Evolutionary conservation across 2,113 vertebrate genomes (phyloP).

Genomic region (Stigmatopora nigra): DNA sequence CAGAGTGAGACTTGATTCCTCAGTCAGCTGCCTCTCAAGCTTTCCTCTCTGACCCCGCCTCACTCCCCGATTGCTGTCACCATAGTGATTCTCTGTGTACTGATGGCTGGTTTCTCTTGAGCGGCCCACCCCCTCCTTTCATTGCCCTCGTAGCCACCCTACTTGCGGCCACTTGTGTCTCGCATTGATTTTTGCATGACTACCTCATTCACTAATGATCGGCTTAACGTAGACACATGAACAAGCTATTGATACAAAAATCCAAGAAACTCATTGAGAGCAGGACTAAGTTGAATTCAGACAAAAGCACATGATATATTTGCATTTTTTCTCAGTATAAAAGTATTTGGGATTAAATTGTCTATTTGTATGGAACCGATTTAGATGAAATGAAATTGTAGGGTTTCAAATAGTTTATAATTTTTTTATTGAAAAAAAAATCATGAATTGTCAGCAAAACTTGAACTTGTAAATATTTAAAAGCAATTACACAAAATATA

Average conservation of each 20-base stretch:
- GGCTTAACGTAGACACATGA: slow-evolving; percentile 38
- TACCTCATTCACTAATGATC: slow-evolving; percentile 52
- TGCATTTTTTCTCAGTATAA: too few relatives aligned
- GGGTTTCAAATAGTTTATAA: too few relatives aligned
- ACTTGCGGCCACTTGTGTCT: slow-evolving; percentile 38
- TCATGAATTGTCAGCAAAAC: too few relatives aligned
- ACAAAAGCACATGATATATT: not conserved
- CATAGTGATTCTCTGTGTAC: slow-evolving; percentile 74
- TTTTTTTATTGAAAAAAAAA: too few relatives aligned
- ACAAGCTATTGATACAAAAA: slow-evolving; percentile 45
- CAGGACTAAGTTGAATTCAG: not conserved
- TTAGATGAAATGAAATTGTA: too few relatives aligned
- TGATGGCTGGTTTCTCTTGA: slow-evolving; percentile 29
- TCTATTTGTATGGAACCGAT: too few relatives aligned
- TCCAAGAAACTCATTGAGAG: slow-evolving; percentile 6
- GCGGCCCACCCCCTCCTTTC: not conserved
- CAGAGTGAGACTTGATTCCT: slow-evolving; percentile 68
- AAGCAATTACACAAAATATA: too few relatives aligned
- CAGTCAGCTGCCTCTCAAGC: slow-evolving; percentile 72
- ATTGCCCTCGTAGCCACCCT: slow-evolving; percentile 17
- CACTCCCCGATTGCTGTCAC: slow-evolving; percentile 72
- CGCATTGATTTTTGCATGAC: slow-evolving; percentile 62
- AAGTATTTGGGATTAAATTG: too few relatives aligned
- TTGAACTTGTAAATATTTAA: too few relatives aligned
- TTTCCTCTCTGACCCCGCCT: slow-evolving; percentile 62